Base-by-base conservation (phyloP, 2,797 vertebrate genomes). In the Micromesistius poutassou region DNA sequence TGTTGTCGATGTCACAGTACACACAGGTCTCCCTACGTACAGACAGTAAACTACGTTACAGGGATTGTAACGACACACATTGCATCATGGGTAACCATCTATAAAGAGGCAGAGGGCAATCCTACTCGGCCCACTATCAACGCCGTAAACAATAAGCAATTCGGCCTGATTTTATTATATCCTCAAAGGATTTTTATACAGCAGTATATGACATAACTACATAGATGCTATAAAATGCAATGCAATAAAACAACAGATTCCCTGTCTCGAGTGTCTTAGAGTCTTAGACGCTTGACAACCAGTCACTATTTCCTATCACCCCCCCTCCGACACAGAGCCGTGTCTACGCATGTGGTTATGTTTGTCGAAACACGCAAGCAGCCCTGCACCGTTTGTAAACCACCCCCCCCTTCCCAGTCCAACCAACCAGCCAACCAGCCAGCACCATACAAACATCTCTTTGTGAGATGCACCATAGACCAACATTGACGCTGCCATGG, bases 401-500 rank as follows among this genome's bases (percentile, higher is more conserved):
- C 22, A 5, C 7, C 55, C 55, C n/a, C 55, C 46, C 46, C 0
- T 14, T 19, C 46, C 46, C 13, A 19, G 16, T 16, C 13, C 46
- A 16, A 2, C 5, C 55, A n/a, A 1, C 55, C 22, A 62, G n/a
- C 55, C 62, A 8, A 66, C 55, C 55, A 25, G 0, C 55, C 55
- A 28, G 8, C 62, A 77, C 9, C 62, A 79, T 50, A 88, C 83
- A 90, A 89, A 93, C 86, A 87, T 90, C 84, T 87, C 80, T 87
- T 83, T 84, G 79, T 86, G 80, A 87, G 77, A 77, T 73, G 46
- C 71, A 66, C 80, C 79, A 84, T 62, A 81, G 85, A 86, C 86
- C 90, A 91, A 92, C 90, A 91, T 30, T 30, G 50, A 62, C 0
- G 83, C 79, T 83, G 82, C 89, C 89, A 87, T 90, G 87, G 89